Conservation (phyloP, 2,113 vertebrate species). For the Agelaius phoeniceus region DNA sequence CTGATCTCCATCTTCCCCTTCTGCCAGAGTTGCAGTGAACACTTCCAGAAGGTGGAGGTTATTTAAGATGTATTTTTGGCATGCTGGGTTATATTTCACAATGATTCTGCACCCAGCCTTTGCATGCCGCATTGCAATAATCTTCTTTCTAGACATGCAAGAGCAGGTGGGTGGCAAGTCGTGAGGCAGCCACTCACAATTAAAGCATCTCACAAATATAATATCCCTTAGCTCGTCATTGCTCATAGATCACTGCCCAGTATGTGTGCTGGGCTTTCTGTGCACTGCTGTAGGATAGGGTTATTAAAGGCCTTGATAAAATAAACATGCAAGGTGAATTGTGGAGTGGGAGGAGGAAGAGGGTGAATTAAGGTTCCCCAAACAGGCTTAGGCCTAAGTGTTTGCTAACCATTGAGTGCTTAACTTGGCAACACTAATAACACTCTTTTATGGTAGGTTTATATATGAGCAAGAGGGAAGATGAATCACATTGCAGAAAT, state of each 20-base stretch:
- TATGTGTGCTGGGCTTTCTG: neutral
- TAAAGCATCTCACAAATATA: neutral
- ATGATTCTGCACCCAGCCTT: neutral
- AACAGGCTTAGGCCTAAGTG: slow-evolving; percentile 1
- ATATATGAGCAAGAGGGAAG: slow-evolving; percentile 20
- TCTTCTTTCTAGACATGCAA: neutral
- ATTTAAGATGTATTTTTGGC: neutral
- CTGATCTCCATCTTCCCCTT: neutral
- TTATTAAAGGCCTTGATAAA: neutral
- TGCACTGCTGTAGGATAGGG: fast-evolving
- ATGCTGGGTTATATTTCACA: neutral
- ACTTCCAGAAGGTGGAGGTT: neutral
- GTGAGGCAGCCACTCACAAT: neutral
- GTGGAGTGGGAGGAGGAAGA: neutral
- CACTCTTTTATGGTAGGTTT: slow-evolving; percentile 27
- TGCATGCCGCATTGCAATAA: neutral
- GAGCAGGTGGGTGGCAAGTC: neutral
- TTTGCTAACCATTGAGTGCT: slow-evolving; percentile 25
- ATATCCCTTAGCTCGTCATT: neutral
- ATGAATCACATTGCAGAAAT: slow-evolving; percentile 52
- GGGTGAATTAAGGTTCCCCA: slow-evolving; percentile 2
- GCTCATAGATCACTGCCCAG: neutral
- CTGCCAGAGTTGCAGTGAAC: neutral
- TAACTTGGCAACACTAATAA: slow-evolving; percentile 51
- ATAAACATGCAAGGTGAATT: neutral